Conservation (phyloP, 2,113 vertebrate genomes). For the Gallinago undulata region DNA sequence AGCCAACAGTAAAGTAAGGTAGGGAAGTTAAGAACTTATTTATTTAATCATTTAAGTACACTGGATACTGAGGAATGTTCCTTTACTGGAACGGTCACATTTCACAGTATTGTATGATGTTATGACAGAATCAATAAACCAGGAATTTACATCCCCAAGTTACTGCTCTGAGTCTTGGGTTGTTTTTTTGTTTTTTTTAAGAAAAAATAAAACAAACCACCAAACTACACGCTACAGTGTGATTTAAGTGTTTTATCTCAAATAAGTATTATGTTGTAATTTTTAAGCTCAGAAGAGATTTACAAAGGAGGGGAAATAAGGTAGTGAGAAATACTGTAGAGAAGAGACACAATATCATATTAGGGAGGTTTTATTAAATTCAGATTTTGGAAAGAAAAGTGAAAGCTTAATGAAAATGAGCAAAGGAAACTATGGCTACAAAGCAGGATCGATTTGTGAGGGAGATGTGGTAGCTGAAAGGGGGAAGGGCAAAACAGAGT, state of each 20-base stretch:
- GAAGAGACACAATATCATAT: neutral
- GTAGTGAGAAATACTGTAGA: neutral
- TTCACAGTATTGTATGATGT: neutral
- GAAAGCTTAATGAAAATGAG: neutral
- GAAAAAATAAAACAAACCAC: neutral
- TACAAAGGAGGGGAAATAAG: neutral
- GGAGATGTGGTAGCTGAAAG: neutral
- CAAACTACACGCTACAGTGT: accelerated
- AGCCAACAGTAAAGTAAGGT: neutral
- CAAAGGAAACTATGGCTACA: neutral
- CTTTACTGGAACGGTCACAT: neutral
- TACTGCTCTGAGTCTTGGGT: neutral
- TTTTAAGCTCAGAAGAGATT: neutral
- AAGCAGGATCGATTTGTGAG: neutral
- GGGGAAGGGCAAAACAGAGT: neutral
- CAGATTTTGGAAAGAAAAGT: neutral
- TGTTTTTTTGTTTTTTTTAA: neutral
- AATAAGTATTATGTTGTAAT: neutral
- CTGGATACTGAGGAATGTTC: neutral
- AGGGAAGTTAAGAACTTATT: neutral
- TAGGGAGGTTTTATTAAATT: neutral
- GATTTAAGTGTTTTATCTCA: neutral
- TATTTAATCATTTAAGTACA: neutral
- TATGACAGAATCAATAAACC: neutral
- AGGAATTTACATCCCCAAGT: neutral